phyloP scores from a whole-genome alignment of 2,113 vertebrate species.

The Numenius arquata region DNA sequence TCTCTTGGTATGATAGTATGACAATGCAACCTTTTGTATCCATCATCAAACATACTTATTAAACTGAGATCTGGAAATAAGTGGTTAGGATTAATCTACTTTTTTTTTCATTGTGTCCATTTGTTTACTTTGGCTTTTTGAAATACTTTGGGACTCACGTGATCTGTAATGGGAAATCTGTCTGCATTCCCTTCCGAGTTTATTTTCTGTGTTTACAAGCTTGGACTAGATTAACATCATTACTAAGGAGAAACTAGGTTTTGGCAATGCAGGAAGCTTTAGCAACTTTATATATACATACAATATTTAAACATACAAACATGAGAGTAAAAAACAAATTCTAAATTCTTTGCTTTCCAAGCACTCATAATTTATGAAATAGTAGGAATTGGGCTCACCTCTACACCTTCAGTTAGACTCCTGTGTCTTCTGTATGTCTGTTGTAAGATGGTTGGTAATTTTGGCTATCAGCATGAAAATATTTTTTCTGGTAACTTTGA shows the following conservation, averaged over 20 bases:
- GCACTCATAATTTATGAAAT: background rate
- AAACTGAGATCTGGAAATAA: background rate
- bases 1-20: background rate
- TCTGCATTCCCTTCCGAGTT: background rate
- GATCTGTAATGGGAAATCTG: background rate
- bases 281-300: background rate
- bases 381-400: background rate
- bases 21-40: background rate
- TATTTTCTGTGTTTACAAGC: slow-evolving; percentile 7
- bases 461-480: background rate
- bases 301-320: background rate
- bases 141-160: background rate
- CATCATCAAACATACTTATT: background rate
- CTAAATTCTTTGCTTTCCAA: background rate
- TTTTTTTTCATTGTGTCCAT: background rate
- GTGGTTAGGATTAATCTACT: background rate
- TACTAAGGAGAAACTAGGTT: background rate
- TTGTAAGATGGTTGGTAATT: background rate
- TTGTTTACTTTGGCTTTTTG: background rate
- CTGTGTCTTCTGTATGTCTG: background rate
- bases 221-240: background rate
- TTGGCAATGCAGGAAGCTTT: background rate
- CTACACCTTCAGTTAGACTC: background rate
- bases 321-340: background rate
- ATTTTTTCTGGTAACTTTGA: background rate